phyloP scores from a whole-genome alignment of 2,113 vertebrate genomes.

The Macaca mulatta region DNA sequence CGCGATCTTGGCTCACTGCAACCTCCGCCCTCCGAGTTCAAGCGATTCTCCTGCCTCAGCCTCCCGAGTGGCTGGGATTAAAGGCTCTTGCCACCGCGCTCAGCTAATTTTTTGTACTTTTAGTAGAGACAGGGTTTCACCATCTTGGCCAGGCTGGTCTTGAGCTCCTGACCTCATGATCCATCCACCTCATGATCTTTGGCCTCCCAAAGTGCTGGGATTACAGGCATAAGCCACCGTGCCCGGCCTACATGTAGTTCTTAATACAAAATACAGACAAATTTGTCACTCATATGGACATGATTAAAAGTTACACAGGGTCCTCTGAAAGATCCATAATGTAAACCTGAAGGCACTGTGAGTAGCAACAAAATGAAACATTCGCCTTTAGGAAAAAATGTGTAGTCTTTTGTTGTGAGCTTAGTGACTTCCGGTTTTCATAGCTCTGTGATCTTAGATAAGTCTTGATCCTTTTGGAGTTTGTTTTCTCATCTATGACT shows the following conservation, averaged over 20 bases:
- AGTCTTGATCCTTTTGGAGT: not conserved
- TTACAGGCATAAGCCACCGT: no score
- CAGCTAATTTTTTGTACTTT: no score
- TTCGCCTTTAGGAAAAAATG: not conserved
- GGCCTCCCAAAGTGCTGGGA: no score
- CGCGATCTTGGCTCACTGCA: no score
- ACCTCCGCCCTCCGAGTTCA: no score
- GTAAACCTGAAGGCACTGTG: not conserved
- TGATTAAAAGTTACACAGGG: conserved; percentile 20
- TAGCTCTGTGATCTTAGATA: not conserved
- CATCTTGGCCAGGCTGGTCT: no score
- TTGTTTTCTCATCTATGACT: not conserved
- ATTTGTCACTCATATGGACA: not conserved
- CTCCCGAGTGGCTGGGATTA: no score
- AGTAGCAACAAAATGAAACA: not conserved
- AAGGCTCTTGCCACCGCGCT: no score
- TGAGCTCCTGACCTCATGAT: no score
- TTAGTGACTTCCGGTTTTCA: not conserved
- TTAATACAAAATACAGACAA: not conserved
- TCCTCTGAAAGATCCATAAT: conserved; percentile 1
- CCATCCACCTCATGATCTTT: no score
- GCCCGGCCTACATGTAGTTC: not conserved
- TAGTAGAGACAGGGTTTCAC: no score
- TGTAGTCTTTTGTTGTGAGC: not conserved
- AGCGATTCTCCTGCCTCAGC: no score